Evolutionary conservation across 2,113 vertebrate species (phyloP).

Genomic region (Oreochromis niloticus): DNA sequence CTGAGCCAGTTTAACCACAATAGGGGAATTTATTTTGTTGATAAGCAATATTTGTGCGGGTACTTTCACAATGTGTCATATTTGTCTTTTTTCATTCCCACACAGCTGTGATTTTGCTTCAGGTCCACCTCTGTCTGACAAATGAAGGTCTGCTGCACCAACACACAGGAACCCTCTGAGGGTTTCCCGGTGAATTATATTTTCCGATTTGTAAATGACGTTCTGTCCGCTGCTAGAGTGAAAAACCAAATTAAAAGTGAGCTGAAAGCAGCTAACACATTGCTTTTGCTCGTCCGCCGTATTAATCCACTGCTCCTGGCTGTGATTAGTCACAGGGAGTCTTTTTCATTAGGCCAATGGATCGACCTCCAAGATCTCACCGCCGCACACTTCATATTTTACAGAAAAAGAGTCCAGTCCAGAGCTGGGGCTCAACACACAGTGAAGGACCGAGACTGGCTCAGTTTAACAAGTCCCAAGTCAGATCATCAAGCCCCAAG

Average conservation of each 20-base stretch:
- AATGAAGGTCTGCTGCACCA: background rate
- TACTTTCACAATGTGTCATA: background rate
- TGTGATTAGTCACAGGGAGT: background rate
- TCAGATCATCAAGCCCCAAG: background rate
- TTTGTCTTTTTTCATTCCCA: background rate
- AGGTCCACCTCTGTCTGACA: background rate
- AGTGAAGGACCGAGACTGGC: background rate
- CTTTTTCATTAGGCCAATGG: background rate
- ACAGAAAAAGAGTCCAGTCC: background rate
- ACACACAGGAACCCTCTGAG: background rate
- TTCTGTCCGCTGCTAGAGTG: background rate
- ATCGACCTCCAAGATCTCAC: slow-evolving; percentile 9
- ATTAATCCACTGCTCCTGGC: slow-evolving; percentile 10
- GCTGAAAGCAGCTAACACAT: background rate
- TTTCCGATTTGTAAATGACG: slow-evolving; percentile 10
- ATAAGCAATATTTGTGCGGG: background rate
- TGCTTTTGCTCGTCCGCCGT: background rate
- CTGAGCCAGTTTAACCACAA: background rate
- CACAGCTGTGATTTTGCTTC: background rate
- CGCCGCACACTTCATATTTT: background rate
- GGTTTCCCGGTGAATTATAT: background rate
- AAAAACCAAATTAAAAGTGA: slow-evolving; percentile 10
- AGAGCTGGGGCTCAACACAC: background rate
- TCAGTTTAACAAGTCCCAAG: background rate
- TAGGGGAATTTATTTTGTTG: background rate